Base-by-base conservation (phyloP, 2,888 invertebrate species). In the Agonopterix heracliana region DNA sequence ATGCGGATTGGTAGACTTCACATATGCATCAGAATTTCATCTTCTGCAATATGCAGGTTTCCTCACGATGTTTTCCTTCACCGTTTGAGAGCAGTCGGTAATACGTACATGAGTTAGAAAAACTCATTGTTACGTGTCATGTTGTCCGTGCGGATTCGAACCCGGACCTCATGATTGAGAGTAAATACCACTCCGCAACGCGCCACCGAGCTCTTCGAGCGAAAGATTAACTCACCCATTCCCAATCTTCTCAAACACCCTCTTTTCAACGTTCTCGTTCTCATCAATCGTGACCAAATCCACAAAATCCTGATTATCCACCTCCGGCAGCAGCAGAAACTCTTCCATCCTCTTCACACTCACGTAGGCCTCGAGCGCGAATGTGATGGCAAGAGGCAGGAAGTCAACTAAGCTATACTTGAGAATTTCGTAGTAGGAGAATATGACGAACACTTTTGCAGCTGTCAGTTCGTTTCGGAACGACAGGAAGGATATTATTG, bases 391-490 rank as follows among this genome's bases (percentile, higher is more conserved):
- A 61, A 92, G 87, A 0, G 96, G 96, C 62, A 96, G 92, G 71
- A 94, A 96, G 36, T 95, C 93, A 0, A 94, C 95, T 79, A 96
- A 90, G 0, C 93, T 92, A 50, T 94, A 91, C 42, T 95, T 92
- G 3, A 96, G 76, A 51, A 95, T 93, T 61, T 95, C 95, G 68
- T 94, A 96, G 60, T 95, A 93, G 0, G 96, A 93, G 34, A 95
- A 93, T 36, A 95, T 90, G 7, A 95, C 93, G 71, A 95, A 96
- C 0, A 95, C 85, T 70, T 92, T 92, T 48, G 95, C 93, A 0
- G 96, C 93, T 0, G 93, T 93, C 2, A 96, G 80, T 52, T 89
- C 78, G 63, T 93, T 90, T 0, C 92, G 91, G 34, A 91, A 79
- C 0, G 93, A 86, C 1, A 93, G 89, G 66, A 91, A 94, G 0